phyloP scores from a whole-genome alignment of 2,113 vertebrate genomes.

The Amazona guildingii region DNA sequence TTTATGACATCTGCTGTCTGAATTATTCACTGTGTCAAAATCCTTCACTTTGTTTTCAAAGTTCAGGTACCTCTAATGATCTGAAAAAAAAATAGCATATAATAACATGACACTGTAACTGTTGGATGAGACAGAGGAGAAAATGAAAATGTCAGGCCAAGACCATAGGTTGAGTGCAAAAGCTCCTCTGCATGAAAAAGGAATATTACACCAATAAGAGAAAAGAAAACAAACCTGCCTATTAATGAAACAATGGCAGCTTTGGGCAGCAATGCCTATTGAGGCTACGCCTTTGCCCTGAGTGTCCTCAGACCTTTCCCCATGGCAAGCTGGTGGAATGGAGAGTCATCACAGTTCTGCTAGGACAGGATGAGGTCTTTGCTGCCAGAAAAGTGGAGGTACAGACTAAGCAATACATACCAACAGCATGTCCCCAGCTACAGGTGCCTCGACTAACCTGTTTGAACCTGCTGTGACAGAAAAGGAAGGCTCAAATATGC shows the following conservation, averaged over 20 bases:
- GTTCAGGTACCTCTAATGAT: neutral
- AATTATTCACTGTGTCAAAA: neutral
- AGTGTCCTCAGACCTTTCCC: neutral
- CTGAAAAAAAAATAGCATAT: neutral
- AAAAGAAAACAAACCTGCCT: neutral
- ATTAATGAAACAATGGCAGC: neutral
- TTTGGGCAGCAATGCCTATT: neutral
- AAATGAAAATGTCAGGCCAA: neutral
- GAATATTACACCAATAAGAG: neutral
- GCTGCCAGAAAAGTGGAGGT: neutral
- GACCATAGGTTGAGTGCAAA: neutral
- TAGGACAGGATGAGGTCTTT: neutral
- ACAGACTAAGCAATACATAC: neutral
- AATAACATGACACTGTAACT: neutral
- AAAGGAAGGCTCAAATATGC: neutral
- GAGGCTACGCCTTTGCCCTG: neutral
- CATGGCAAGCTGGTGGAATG: neutral
- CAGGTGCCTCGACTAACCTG: accelerated
- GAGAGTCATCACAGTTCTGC: neutral
- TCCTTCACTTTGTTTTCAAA: neutral
- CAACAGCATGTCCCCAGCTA: accelerated
- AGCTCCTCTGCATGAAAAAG: neutral
- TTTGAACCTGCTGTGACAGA: neutral
- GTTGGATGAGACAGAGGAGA: neutral
- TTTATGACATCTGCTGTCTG: neutral